phyloP scores from a whole-genome alignment of 2,797 vertebrate species.

The Zenarchopterus dispar region DNA sequence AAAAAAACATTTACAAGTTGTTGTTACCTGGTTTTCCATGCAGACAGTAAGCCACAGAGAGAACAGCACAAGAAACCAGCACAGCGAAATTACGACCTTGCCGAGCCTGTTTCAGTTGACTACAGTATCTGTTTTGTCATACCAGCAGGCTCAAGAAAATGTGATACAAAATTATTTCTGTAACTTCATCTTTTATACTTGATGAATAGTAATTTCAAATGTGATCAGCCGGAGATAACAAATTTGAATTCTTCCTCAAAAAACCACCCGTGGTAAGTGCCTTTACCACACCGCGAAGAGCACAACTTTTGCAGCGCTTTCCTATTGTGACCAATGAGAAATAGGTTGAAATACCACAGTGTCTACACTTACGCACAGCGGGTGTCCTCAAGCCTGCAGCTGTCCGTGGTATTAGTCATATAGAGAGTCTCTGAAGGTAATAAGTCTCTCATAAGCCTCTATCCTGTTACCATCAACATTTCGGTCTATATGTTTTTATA shows the following conservation, averaged over 20 bases:
- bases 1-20: conserved; percentile 5
- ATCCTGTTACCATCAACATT: background rate
- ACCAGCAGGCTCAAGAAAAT: conserved; percentile 52
- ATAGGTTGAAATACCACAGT: conserved; percentile 62
- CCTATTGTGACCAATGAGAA: conserved; percentile 31
- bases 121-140: conserved; percentile 67
- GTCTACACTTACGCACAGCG: conserved; percentile 43
- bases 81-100: conserved; percentile 64
- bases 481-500: background rate
- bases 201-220: conserved; percentile 8
- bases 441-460: conserved; percentile 15
- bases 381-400: conserved; percentile 52
- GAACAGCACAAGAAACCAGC: conserved; percentile 58
- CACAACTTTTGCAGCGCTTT: conserved; percentile 14
- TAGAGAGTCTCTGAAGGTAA: conserved; percentile 15
- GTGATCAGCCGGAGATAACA: background rate
- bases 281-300: conserved; percentile 35
- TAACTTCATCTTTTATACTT: conserved; percentile 6
- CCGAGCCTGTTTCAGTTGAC: conserved; percentile 69
- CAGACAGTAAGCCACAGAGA: conserved; percentile 8
- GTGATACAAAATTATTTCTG: conserved; percentile 26
- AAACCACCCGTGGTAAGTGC: conserved; percentile 5
- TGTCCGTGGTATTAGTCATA: conserved; percentile 43
- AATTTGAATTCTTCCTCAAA: background rate
- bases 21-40: conserved; percentile 22